A percentile compares a stretch with the other conserved stretches of the same genome.
Evolutionary conservation across 2,797 vertebrate genomes (phyloP).

Genomic region (Chelonia mydas): DNA sequence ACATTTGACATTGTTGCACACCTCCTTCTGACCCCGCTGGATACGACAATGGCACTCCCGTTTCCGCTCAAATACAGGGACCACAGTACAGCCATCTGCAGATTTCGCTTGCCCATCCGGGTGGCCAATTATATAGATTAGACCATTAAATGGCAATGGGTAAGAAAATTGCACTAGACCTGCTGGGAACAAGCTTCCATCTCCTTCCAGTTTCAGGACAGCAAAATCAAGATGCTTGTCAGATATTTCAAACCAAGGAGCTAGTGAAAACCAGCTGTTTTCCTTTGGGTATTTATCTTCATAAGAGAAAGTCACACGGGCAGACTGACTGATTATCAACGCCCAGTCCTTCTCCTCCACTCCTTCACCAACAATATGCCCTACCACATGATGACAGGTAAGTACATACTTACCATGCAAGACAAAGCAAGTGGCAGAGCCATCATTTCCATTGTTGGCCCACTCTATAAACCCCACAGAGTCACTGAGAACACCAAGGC

Average conservation of each 20-base stretch:
- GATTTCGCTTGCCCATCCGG: slow-evolving; percentile 59
- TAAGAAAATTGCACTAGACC: slow-evolving; percentile 15
- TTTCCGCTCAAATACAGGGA: slow-evolving; percentile 18
- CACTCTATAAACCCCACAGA: slow-evolving; percentile 66
- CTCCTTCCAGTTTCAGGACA: slow-evolving; percentile 54
- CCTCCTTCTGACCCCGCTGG: not conserved
- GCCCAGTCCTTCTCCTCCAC: not conserved
- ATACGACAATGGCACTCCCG: accelerated
- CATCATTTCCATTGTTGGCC: accelerated
- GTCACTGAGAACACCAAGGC: slow-evolving; percentile 31
- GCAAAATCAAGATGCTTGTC: slow-evolving; percentile 59
- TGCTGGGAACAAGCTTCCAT: not conserved
- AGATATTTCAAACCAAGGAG: slow-evolving; percentile 45
- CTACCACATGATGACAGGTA: slow-evolving; percentile 77
- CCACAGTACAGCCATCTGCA: slow-evolving; percentile 46
- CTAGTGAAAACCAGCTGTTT: accelerated
- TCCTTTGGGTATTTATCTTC: not conserved
- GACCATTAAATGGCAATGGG: not conserved
- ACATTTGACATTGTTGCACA: accelerated
- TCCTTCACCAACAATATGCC: not conserved
- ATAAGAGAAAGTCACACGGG: slow-evolving; percentile 64
- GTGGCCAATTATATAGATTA: slow-evolving; percentile 77
- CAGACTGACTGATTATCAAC: not conserved
- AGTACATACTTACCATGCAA: slow-evolving; percentile 60
- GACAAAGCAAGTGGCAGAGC: slow-evolving; percentile 73